A percentile compares a stretch with the other conserved stretches of the same genome.
phyloP scores from a whole-genome alignment of 1,140 invertebrate species.

The Portunus trituberculatus region DNA sequence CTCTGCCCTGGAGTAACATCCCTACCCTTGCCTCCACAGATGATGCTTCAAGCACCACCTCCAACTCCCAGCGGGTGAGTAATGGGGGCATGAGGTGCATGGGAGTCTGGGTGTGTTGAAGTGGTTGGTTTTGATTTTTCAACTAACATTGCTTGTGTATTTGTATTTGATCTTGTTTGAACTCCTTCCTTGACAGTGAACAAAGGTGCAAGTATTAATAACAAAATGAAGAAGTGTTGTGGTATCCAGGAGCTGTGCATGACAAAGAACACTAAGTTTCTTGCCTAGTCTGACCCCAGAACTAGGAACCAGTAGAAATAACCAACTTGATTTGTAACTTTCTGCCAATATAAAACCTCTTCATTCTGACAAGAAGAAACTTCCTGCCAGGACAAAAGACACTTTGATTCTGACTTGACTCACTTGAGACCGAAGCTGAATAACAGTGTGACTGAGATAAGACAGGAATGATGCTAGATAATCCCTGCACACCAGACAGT shows the following conservation, averaged over 20 bases:
- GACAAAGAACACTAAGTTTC: slow-evolving; percentile 28
- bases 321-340: not conserved
- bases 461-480: not conserved
- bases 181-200: not conserved
- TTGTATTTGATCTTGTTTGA: slow-evolving; percentile 24
- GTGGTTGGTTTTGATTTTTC: slow-evolving; percentile 36
- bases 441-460: not conserved
- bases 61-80: slow-evolving; percentile 83
- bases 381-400: not conserved
- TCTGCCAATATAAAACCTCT: not conserved
- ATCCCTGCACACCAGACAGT: not conserved
- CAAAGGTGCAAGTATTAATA: slow-evolving; percentile 30
- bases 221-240: not conserved
- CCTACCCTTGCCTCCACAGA: slow-evolving; percentile 79
- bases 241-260: slow-evolving; percentile 45
- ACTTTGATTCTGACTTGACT: not conserved
- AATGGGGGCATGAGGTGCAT: slow-evolving; percentile 14
- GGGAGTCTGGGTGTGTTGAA: slow-evolving; percentile 33
- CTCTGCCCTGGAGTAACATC: not conserved
- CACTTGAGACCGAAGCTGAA: not conserved
- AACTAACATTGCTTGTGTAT: slow-evolving; percentile 57
- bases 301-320: slow-evolving; percentile 23
- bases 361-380: no score
- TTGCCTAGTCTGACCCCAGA: not conserved
- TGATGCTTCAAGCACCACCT: slow-evolving; percentile 83